A percentile compares a stretch with the other conserved stretches of the same genome.
Evolutionary conservation across 2,888 invertebrate genomes (phyloP).

Genomic region (Alentia gelatinosa): DNA sequence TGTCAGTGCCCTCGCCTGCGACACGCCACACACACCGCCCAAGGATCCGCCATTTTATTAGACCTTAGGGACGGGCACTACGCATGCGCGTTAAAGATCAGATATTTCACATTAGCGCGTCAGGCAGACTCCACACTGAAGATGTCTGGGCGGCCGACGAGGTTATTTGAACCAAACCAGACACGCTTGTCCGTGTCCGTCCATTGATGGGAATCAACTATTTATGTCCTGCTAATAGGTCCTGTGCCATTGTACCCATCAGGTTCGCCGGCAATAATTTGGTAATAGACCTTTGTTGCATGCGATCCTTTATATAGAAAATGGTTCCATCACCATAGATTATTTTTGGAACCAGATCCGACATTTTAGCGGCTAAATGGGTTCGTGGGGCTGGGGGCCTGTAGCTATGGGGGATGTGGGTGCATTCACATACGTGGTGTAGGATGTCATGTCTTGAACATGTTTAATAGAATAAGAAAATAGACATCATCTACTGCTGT

Average conservation of each 20-base stretch:
- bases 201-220: not conserved
- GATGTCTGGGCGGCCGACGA: not conserved
- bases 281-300: not conserved
- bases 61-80: not conserved
- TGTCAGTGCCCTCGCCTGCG: not conserved
- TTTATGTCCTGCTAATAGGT: not conserved
- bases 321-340: not conserved
- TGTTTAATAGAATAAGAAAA: too few relatives aligned
- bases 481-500: too few relatives aligned
- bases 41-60: slow-evolving; percentile 17
- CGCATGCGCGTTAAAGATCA: not conserved
- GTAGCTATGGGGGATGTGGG: not conserved
- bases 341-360: not conserved
- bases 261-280: not conserved
- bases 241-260: not conserved
- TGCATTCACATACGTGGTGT: not conserved
- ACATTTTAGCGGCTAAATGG: not conserved
- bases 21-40: not conserved
- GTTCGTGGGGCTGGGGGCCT: too few relatives aligned
- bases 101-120: slow-evolving; percentile 1
- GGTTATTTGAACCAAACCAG: not conserved
- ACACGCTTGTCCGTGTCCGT: too few relatives aligned
- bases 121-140: not conserved
- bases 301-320: not conserved
- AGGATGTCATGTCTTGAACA: not conserved